These are phyloP conservation scores for Urophycis tenuis DNA, from an alignment of 2,797 vertebrate genomes.

Conservation along the genomic window DNA sequence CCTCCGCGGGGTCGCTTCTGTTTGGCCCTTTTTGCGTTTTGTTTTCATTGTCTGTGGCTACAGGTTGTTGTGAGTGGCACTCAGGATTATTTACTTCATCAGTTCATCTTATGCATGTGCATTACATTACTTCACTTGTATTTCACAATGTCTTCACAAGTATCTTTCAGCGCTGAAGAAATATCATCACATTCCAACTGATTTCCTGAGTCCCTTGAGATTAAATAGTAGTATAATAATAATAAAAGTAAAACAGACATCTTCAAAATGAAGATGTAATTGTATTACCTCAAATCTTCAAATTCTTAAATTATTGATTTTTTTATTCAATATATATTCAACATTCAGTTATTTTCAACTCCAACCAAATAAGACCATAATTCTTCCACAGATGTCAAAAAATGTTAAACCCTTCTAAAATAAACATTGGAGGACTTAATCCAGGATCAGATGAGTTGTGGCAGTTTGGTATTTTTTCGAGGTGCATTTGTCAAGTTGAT, in stretches of 20 bases:
- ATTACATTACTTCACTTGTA: slow-evolving; percentile 9
- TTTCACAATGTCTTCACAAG: slow-evolving; percentile 15
- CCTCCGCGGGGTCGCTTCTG: slow-evolving; percentile 14
- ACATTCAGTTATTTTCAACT: neutral
- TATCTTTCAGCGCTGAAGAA: slow-evolving; percentile 43
- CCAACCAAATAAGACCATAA: neutral
- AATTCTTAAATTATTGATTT: neutral
- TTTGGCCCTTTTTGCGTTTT: slow-evolving; percentile 29
- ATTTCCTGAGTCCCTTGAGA: neutral
- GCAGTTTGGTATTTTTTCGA: slow-evolving; percentile 36
- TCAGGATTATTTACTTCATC: slow-evolving; percentile 18
- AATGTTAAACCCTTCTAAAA: neutral
- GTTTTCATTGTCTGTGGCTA: slow-evolving; percentile 15
- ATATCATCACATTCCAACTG: slow-evolving; percentile 12
- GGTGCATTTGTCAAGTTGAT: slow-evolving; percentile 45
- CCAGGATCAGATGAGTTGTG: slow-evolving; percentile 34
- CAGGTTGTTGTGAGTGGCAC: neutral
- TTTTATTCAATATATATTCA: neutral
- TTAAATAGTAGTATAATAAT: neutral
- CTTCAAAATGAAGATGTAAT: neutral
- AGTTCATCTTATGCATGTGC: neutral
- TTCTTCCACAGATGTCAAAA: neutral
- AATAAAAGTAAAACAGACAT: neutral
- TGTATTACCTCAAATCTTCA: neutral
- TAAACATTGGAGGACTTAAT: slow-evolving; percentile 1